phyloP scores from a whole-genome alignment of 2,888 invertebrate genomes.

The Aporophyla lueneburgensis region DNA sequence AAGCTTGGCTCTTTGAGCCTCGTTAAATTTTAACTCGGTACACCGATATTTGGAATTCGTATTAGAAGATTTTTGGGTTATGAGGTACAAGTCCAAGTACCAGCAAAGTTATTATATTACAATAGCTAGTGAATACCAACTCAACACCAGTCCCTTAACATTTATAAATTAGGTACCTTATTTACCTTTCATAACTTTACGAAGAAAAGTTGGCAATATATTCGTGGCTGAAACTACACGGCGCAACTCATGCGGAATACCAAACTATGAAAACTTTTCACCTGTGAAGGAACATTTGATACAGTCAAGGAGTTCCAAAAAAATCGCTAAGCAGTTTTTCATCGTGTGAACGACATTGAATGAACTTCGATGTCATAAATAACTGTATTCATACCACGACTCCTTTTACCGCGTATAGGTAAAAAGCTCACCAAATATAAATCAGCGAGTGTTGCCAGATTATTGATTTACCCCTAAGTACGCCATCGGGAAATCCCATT shows the following conservation, averaged over 20 bases:
- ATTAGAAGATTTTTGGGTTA: not conserved
- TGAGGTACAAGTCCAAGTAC: not conserved
- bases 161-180: slow-evolving; percentile 11
- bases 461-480: slow-evolving; percentile 69
- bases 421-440: slow-evolving; percentile 76
- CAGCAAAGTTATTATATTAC: not conserved
- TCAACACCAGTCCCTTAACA: not conserved
- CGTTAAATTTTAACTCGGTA: not conserved
- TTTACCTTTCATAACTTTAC: slow-evolving; percentile 31
- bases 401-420: slow-evolving; percentile 70
- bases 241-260: slow-evolving; percentile 33
- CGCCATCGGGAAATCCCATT: slow-evolving; percentile 65
- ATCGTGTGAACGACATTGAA: slow-evolving; percentile 63
- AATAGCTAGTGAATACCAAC: not conserved
- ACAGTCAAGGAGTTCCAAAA: slow-evolving; percentile 46
- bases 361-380: slow-evolving; percentile 72
- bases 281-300: slow-evolving; percentile 54
- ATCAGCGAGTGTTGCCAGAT: slow-evolving; percentile 72
- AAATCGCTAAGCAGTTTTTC: slow-evolving; percentile 64
- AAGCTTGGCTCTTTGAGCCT: not conserved
- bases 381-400: slow-evolving; percentile 77
- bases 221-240: slow-evolving; percentile 20
- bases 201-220: slow-evolving; percentile 28
- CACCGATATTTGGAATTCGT: not conserved
- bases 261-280: slow-evolving; percentile 55